These are phyloP conservation scores for Argyra leucocephala DNA, from an alignment of 2,888 invertebrate genomes.

Conservation along the genomic window DNA sequence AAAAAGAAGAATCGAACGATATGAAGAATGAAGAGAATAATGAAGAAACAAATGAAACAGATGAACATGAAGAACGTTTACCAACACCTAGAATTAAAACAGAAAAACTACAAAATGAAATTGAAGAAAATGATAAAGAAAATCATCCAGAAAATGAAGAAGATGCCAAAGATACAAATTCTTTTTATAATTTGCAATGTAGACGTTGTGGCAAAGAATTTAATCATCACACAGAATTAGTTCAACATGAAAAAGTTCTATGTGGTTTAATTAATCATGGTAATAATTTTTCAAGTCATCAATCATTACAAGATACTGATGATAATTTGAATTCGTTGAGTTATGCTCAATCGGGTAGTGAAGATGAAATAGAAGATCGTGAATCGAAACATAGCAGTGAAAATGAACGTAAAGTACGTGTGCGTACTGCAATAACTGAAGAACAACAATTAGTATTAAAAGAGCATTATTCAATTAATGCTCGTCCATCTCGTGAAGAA, in stretches of 20 bases:
- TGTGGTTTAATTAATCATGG: conserved; percentile 46
- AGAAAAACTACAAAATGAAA: conserved; percentile 23
- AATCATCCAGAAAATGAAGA: conserved; percentile 33
- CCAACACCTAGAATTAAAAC: conserved; percentile 30
- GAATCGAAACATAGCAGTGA: conserved; percentile 44
- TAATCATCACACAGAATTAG: conserved; percentile 50
- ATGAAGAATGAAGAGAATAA: conserved; percentile 18
- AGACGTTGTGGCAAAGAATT: conserved; percentile 52
- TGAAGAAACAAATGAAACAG: conserved; percentile 17
- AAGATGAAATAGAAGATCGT: conserved; percentile 50
- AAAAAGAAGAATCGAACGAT: conserved; percentile 21
- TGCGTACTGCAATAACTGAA: conserved; percentile 87
- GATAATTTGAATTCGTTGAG: conserved; percentile 24
- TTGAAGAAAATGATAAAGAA: conserved; percentile 19
- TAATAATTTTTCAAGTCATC: conserved; percentile 62
- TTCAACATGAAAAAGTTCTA: conserved; percentile 63
- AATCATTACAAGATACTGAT: conserved; percentile 40
- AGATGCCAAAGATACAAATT: conserved; percentile 11
- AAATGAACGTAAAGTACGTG: conserved; percentile 72
- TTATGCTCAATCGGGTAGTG: conserved; percentile 47
- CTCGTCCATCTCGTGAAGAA: conserved; percentile 89
- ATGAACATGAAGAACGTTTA: conserved; percentile 45
- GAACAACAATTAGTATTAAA: conserved; percentile 84
- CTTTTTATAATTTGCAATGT: conserved; percentile 44
- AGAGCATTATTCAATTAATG: conserved; percentile 80